phyloP scores from a whole-genome alignment of 2,113 vertebrate genomes.

The Podarcis raffonei region DNA sequence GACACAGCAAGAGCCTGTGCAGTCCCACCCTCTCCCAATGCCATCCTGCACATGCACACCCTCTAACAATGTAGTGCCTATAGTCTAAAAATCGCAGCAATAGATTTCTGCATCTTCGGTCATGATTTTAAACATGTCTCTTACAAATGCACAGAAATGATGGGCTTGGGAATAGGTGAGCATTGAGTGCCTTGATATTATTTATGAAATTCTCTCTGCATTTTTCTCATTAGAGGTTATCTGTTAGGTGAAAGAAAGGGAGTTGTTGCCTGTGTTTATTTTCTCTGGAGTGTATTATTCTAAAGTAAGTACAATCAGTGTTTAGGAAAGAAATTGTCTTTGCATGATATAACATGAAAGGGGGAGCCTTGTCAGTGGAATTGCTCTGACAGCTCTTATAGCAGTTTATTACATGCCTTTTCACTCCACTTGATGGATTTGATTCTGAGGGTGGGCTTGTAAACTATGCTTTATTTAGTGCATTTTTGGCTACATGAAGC shows the following conservation, averaged over 20 bases:
- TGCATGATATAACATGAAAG: background rate
- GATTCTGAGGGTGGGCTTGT: background rate
- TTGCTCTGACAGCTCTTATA: background rate
- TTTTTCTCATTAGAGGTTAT: conserved; percentile 54
- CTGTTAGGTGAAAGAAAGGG: conserved; percentile 35
- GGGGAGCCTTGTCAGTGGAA: conserved; percentile 18
- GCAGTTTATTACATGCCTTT: conserved; percentile 17
- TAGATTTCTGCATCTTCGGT: conserved; percentile 27
- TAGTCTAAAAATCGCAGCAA: conserved; percentile 24
- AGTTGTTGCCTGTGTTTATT: conserved; percentile 32
- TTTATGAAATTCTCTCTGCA: conserved; percentile 45
- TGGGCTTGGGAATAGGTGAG: conserved; percentile 37
- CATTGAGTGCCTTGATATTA: conserved; percentile 50
- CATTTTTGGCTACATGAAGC: background rate
- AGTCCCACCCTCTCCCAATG: background rate
- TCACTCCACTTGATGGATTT: conserved; percentile 16
- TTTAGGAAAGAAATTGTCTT: conserved; percentile 12
- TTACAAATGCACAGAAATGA: conserved; percentile 66
- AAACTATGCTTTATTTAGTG: background rate
- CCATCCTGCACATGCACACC: background rate
- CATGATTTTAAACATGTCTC: conserved; percentile 55
- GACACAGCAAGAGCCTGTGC: background rate
- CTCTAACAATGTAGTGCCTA: conserved; percentile 36
- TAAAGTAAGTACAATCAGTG: conserved; percentile 51
- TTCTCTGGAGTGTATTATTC: conserved; percentile 25